Evolutionary conservation across 2,888 invertebrate species (phyloP).

Genomic region (Amiota communis): DNA sequence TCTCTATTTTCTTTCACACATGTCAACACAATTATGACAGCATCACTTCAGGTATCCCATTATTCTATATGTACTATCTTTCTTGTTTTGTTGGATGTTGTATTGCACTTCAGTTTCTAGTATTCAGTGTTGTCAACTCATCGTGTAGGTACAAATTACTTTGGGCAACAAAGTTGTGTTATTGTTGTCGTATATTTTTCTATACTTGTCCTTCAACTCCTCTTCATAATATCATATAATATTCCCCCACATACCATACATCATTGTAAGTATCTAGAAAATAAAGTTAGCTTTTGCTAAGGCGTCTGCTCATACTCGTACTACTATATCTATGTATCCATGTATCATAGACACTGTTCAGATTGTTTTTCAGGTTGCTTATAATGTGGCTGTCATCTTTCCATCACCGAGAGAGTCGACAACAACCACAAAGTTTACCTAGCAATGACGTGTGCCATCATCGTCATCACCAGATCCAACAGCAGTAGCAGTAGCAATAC

Average conservation of each 20-base stretch:
- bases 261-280: conserved; percentile 5
- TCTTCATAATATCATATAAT: background rate
- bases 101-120: conserved; percentile 32
- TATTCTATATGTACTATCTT: conserved; percentile 24
- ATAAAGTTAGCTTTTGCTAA: background rate
- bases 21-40: conserved; percentile 23
- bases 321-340: conserved; percentile 22
- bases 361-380: conserved; percentile 27
- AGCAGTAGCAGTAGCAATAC: background rate
- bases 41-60: conserved; percentile 7
- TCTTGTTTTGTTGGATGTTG: conserved; percentile 35
- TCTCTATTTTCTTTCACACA: conserved; percentile 27
- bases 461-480: background rate
- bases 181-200: background rate
- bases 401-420: conserved; percentile 41
- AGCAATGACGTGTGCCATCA: conserved; percentile 16
- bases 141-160: conserved; percentile 18
- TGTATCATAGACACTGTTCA: conserved; percentile 27
- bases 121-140: conserved; percentile 18
- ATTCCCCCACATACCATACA: background rate
- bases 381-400: conserved; percentile 46
- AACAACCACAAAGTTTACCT: background rate
- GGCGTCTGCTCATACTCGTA: too few species aligned
- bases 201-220: background rate
- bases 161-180: conserved; percentile 1